Percentiles rank a stretch among this genome's conserved stretches.
Evolutionary conservation across 2,113 vertebrate species (phyloP).

Genomic region (Copsychus sechellarum): DNA sequence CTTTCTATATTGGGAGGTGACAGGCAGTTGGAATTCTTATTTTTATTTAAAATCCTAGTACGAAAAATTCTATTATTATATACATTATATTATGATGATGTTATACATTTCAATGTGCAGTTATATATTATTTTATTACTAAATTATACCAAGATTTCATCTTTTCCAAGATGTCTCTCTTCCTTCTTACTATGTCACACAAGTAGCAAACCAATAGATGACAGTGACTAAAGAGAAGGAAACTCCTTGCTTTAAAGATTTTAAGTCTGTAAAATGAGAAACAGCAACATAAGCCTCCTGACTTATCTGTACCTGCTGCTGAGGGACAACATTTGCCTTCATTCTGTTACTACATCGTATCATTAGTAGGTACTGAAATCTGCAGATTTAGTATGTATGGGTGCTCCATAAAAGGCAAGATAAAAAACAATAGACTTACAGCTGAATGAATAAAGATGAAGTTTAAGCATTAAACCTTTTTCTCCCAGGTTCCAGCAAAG

Average conservation of each 20-base stretch:
- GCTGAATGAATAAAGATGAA: neutral
- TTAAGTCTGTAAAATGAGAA: slow-evolving; percentile 24
- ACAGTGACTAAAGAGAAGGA: neutral
- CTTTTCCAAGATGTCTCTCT: neutral
- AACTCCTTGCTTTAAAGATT: slow-evolving; percentile 9
- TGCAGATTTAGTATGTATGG: neutral
- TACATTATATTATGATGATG: neutral
- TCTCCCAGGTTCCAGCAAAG: slow-evolving; percentile 90
- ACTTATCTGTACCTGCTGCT: slow-evolving; percentile 1
- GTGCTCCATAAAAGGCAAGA: neutral
- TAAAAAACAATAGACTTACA: neutral
- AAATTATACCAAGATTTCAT: neutral
- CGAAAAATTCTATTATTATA: neutral
- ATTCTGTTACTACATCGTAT: neutral
- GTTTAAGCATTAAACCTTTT: slow-evolving; percentile 58
- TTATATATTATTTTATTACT: neutral
- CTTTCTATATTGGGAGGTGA: neutral
- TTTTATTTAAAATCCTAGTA: neutral
- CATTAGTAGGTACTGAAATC: neutral
- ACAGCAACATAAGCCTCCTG: neutral
- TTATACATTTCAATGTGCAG: neutral
- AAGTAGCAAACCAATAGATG: neutral
- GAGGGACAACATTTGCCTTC: neutral
- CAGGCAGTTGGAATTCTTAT: neutral
- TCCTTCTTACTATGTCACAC: neutral